A percentile compares a stretch with the other conserved stretches of the same genome.
Conservation (phyloP, 2,797 vertebrate species). For the Craterocephalus amniculus region DNA sequence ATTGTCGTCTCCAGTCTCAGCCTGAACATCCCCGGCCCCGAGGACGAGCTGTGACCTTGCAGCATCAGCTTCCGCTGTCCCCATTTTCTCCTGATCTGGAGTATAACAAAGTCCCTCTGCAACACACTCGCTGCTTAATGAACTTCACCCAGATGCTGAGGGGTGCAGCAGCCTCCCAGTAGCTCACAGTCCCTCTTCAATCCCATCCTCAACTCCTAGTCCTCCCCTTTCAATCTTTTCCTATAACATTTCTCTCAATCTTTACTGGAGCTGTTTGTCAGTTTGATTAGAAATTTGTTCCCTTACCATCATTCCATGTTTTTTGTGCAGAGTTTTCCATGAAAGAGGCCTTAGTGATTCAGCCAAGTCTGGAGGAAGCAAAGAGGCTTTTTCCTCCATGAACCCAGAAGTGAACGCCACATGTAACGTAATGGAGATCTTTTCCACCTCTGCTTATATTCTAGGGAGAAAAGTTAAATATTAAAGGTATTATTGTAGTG, state of each 20-base stretch:
- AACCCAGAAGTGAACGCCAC: constrained; percentile 3
- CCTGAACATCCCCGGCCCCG: constrained; percentile 30
- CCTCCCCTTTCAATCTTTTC: constrained; percentile 36
- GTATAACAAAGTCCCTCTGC: constrained; percentile 49
- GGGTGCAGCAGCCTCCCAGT: constrained; percentile 58
- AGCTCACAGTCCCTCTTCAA: constrained; percentile 68
- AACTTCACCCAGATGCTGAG: constrained; percentile 73
- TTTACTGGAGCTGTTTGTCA: constrained; percentile 51
- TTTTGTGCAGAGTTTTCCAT: constrained; percentile 25
- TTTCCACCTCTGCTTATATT: constrained; percentile 31
- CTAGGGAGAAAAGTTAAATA: constrained; percentile 31
- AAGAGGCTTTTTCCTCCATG: neutral
- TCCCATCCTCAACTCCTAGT: constrained; percentile 56
- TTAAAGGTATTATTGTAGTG: constrained; percentile 44
- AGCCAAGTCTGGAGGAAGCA: neutral
- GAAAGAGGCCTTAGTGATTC: too few species aligned
- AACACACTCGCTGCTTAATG: constrained; percentile 60
- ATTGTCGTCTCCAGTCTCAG: constrained; percentile 35
- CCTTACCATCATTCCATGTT: constrained; percentile 32
- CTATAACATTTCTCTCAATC: constrained; percentile 25
- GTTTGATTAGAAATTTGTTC: constrained; percentile 65
- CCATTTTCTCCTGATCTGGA: constrained; percentile 33
- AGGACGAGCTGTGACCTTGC: constrained; percentile 56
- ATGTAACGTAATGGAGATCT: constrained; percentile 23
- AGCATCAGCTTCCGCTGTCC: constrained; percentile 23